Evolutionary conservation across 2,888 invertebrate genomes (phyloP).

Genomic region (Dusona sp.): DNA sequence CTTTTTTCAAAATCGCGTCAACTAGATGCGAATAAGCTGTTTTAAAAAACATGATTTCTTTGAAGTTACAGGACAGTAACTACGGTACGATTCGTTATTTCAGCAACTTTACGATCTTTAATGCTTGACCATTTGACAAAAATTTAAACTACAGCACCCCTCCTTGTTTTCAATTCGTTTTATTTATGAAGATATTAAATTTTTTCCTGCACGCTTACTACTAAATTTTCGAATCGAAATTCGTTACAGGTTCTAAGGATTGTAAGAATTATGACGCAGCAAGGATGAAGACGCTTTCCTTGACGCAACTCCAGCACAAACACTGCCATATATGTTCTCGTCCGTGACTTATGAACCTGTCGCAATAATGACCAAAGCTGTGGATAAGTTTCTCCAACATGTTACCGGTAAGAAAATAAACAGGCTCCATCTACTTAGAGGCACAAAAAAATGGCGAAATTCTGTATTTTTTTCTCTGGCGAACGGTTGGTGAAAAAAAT

Average conservation of each 20-base stretch:
- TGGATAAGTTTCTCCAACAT: conserved; percentile 73
- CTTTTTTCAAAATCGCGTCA: too few relatives aligned
- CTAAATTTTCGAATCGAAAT: not conserved
- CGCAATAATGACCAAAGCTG: conserved; percentile 69
- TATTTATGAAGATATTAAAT: not conserved
- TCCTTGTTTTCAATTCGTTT: not conserved
- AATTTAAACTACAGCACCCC: not conserved
- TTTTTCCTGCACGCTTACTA: not conserved
- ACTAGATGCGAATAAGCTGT: too few relatives aligned
- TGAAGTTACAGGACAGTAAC: too few relatives aligned
- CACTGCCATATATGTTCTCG: conserved; percentile 75
- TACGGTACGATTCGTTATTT: too few relatives aligned
- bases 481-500: too few relatives aligned
- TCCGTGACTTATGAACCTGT: conserved; percentile 75
- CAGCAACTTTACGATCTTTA: too few relatives aligned
- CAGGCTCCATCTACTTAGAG: too few relatives aligned
- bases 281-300: conserved; percentile 75
- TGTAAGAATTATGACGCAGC: conserved; percentile 78
- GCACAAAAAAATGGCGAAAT: too few relatives aligned
- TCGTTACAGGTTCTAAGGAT: conserved; percentile 70
- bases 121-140: not conserved
- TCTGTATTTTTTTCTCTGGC: too few relatives aligned
- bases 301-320: conserved; percentile 79
- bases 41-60: too few relatives aligned
- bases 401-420: conserved; percentile 76